Conservation (phyloP, 2,888 invertebrate genomes). For the Plemyria rubiginata region DNA sequence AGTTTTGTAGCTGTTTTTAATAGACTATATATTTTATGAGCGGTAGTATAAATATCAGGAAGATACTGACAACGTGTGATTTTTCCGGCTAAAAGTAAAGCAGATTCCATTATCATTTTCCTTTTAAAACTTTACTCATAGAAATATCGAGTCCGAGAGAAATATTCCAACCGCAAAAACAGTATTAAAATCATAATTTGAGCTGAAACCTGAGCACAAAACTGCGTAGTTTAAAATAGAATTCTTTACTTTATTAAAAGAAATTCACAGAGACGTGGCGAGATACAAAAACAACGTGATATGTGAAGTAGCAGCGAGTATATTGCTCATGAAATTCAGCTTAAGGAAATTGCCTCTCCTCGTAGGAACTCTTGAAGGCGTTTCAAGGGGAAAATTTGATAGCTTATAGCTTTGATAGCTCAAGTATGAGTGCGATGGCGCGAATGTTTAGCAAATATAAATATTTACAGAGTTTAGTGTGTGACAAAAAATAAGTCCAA, state of each 20-base stretch:
- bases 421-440: constrained; percentile 59
- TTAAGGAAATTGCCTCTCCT: constrained; percentile 80
- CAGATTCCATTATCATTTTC: no score
- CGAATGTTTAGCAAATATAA: constrained; percentile 50
- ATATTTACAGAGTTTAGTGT: constrained; percentile 32
- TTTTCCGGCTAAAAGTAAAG: no score
- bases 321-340: constrained; percentile 79
- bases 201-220: background rate
- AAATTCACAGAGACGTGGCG: constrained; percentile 57
- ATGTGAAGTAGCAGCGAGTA: constrained; percentile 62
- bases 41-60: no score
- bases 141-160: no score
- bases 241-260: background rate
- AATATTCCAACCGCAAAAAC: background rate
- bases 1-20: no score
- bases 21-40: no score
- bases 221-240: background rate
- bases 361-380: constrained; percentile 67
- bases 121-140: no score
- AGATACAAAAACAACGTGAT: constrained; percentile 65
- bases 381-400: constrained; percentile 77
- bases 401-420: constrained; percentile 72
- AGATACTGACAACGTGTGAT: no score
- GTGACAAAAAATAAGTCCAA: background rate
- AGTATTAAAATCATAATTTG: background rate